phyloP scores from a whole-genome alignment of 30 jellyfish, hydroid and myxozoan genomes.

The Euphysa ruthae region DNA sequence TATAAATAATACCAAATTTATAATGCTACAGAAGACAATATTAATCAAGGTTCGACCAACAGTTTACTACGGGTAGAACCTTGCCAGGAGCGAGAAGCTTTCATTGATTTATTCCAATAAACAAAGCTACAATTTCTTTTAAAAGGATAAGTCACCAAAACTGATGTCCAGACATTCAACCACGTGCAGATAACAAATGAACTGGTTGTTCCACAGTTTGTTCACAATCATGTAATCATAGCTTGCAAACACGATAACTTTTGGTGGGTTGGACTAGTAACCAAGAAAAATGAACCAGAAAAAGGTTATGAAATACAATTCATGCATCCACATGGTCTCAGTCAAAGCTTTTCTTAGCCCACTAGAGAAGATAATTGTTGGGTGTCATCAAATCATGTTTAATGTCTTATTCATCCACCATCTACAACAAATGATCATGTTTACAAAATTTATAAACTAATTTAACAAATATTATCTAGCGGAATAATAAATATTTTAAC shows the following conservation, averaged over 20 bases:
- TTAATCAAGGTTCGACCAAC: neutral
- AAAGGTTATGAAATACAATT: neutral
- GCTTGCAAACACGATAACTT: neutral
- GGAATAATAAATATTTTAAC: neutral
- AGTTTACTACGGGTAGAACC: neutral
- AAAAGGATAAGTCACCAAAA: too few relatives aligned
- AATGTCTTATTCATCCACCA: neutral
- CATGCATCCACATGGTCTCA: slow-evolving; percentile 2
- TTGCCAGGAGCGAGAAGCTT: slow-evolving; percentile 4
- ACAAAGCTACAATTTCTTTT: too few relatives aligned
- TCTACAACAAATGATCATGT: neutral
- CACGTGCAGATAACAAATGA: neutral
- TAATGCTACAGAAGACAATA: neutral
- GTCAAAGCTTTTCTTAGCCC: too few relatives aligned
- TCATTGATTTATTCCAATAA: too few relatives aligned
- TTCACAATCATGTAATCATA: neutral
- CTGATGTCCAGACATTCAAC: too few relatives aligned
- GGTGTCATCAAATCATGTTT: neutral
- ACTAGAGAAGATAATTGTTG: neutral
- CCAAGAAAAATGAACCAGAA: neutral
- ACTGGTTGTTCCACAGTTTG: neutral
- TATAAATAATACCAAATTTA: neutral
- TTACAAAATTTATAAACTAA: neutral
- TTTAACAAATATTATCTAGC: neutral
- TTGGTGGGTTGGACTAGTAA: neutral